Evolutionary conservation across 2,113 vertebrate genomes (phyloP).

Genomic region (Gymnarchus niloticus): DNA sequence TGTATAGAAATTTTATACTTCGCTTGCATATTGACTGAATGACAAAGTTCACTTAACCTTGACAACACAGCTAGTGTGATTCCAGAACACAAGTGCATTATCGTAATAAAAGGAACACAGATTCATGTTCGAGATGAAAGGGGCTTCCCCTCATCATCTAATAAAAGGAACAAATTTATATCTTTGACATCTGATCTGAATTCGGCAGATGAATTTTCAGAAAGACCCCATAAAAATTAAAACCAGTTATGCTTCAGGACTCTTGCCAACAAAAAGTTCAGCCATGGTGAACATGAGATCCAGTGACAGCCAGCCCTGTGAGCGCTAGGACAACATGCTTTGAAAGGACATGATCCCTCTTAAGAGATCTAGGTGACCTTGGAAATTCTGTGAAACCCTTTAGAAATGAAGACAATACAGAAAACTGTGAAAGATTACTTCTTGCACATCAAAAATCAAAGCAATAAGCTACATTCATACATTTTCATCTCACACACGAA

Average conservation of each 20-base stretch:
- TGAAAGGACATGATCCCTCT: not conserved
- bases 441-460: not conserved
- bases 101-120: not conserved
- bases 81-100: not conserved
- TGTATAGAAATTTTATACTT: not conserved
- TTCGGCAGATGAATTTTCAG: not conserved
- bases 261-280: not conserved
- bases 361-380: not conserved
- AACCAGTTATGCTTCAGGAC: too few relatives aligned
- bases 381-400: not conserved
- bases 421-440: not conserved
- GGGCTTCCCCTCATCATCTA: not conserved
- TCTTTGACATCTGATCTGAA: constrained; percentile 1
- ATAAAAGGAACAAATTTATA: not conserved
- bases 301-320: not conserved
- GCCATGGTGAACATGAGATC: not conserved
- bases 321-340: not conserved
- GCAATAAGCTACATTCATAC: not conserved
- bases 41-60: not conserved
- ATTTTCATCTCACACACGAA: too few relatives aligned
- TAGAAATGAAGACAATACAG: not conserved
- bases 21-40: not conserved
- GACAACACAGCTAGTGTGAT: not conserved
- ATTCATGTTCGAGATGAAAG: not conserved
- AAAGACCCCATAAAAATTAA: not conserved